Base-by-base conservation (phyloP, 2,888 invertebrate species). In the Chouioia cunea region DNA sequence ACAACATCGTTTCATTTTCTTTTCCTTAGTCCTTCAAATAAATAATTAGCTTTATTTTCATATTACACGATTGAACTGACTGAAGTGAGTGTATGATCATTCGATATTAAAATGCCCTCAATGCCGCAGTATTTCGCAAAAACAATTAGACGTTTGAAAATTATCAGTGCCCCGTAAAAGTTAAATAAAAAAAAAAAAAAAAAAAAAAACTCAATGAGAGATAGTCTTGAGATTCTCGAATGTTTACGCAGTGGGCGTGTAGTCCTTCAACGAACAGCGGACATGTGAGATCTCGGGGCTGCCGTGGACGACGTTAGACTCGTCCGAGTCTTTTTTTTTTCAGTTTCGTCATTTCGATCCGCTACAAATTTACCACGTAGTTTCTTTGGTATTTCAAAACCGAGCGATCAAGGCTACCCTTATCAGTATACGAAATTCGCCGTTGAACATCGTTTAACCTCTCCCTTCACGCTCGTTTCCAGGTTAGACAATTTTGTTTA, bases 281-380 rank as follows among this genome's bases (percentile, higher is more conserved):
- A 81, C 82, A 83, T 82, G 81, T 81, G 81, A 83, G 81, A 82
- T 79, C 80, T 77, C 78, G 81, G 81, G 79, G 80, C 69, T 76
- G 80, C 80, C 79, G 77, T 76, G 75, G 79, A 53, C 69, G 69
- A 57, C 69, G 69, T 20, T 63, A 48, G 36, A 36, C 36, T 36
- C 36, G 36, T 10, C n/a, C 36, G 36, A 36, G 36, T 36, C 36
- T 36, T 10, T 6, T 36, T 36, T 36, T 10, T 6, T 12, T 36
- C 36, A 10, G 36, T 36, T 36, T 10, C 36, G 36, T 36, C 6
- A 10, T 36, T 36, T 36, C 36, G 36, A 64, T 47, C 56, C 52
- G 48, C 43, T 48, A 68, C 57, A 44, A 53, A 62, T 22, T 56
- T 36, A 10, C 36, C 36, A 36, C 6, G 6, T 48, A 68, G 57